These are phyloP conservation scores for Lordiphosa collinella DNA, from an alignment of 1,140 invertebrate species.

Conservation along the genomic window DNA sequence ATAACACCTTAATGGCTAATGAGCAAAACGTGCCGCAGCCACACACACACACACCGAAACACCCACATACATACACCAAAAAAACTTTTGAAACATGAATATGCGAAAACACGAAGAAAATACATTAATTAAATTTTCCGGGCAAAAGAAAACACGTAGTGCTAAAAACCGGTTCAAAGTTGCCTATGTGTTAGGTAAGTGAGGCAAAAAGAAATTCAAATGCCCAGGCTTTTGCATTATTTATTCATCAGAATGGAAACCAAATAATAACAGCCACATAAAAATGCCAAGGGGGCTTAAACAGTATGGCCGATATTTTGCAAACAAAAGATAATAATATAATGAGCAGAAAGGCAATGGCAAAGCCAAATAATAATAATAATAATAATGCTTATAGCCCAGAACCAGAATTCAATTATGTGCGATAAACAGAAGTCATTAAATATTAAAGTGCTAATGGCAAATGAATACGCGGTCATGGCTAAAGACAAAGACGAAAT, in stretches of 20 bases:
- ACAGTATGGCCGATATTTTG: slow-evolving; percentile 57
- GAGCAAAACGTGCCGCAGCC: slow-evolving; percentile 68
- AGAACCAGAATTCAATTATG: slow-evolving; percentile 60
- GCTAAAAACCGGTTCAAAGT: slow-evolving; percentile 27
- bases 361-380: background rate
- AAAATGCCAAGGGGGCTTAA: slow-evolving; percentile 41
- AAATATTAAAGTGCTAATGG: slow-evolving; percentile 74
- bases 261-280: slow-evolving; percentile 59
- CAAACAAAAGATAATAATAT: slow-evolving; percentile 76
- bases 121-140: slow-evolving; percentile 73
- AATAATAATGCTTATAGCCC: too few species aligned
- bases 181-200: background rate
- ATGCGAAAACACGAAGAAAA: slow-evolving; percentile 76
- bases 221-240: slow-evolving; percentile 51
- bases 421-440: slow-evolving; percentile 72
- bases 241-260: slow-evolving; percentile 63
- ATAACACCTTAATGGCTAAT: slow-evolving; percentile 71
- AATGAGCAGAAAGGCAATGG: slow-evolving; percentile 51
- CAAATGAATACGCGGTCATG: slow-evolving; percentile 42
- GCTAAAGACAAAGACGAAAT: slow-evolving; percentile 7
- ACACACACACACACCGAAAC: slow-evolving; percentile 9
- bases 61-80: slow-evolving; percentile 8
- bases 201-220: slow-evolving; percentile 6
- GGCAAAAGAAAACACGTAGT: slow-evolving; percentile 11
- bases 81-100: slow-evolving; percentile 60